Evolutionary conservation across 2,113 vertebrate species (phyloP).

Genomic region (Ifrita kowaldi): DNA sequence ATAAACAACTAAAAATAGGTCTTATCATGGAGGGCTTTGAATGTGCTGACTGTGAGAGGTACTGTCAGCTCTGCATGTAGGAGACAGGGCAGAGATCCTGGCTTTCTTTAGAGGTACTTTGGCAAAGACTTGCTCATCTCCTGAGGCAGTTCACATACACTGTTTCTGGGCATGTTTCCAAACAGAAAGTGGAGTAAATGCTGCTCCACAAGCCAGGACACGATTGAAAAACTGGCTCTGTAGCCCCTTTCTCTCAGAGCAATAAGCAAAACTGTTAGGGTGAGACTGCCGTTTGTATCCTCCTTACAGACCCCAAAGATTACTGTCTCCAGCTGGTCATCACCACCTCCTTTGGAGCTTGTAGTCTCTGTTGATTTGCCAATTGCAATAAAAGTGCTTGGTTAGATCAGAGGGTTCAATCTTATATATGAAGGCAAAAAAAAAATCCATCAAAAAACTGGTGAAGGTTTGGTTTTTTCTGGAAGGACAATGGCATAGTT

Average conservation of each 20-base stretch:
- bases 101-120: not conserved
- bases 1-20: conserved; percentile 2
- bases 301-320: not conserved
- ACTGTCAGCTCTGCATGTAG: not conserved
- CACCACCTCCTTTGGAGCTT: not conserved
- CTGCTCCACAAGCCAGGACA: conserved; percentile 12
- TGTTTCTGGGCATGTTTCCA: not conserved
- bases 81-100: not conserved
- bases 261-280: not conserved
- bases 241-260: not conserved
- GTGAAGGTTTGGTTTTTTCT: not conserved
- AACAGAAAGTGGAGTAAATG: not conserved
- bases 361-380: not conserved
- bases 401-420: not conserved
- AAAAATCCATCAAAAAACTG: not conserved
- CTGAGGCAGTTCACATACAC: conserved; percentile 23
- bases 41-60: not conserved
- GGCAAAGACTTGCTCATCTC: conserved; percentile 12
- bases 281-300: not conserved
- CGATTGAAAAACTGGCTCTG: conserved; percentile 9
- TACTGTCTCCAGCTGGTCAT: not conserved
- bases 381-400: not conserved
- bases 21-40: not conserved
- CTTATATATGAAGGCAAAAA: not conserved
- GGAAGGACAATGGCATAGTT: not conserved